Base-by-base conservation (phyloP, 2,797 vertebrate species). In the Diglossa cyanea region DNA sequence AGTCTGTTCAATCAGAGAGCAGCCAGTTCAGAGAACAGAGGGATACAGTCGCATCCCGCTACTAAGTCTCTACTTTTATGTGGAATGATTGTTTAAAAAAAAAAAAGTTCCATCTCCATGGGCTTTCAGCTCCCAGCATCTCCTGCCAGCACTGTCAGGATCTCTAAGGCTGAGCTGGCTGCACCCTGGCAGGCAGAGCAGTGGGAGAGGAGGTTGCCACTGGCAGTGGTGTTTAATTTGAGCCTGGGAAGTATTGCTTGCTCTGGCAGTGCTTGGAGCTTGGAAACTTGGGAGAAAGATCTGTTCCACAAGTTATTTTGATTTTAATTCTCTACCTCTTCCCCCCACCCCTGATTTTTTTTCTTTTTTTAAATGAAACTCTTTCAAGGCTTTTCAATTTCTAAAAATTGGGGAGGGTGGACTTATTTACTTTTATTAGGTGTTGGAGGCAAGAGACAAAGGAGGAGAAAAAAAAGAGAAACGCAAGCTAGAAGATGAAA, bases 81-180 rank as follows among this genome's bases (percentile, higher is more conserved):
- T 6, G 13, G 18, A 61, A 16, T 9, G 14, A 47, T 58, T 0
- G 0, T 42, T 71, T 72, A 21, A 54, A 85, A 9, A 2, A 4
- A 50, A 3, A 20, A 63, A 77, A 5, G 5, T 30, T 61, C 9
- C 20, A 65, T 12, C 17, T 58, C 9, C 9, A 1, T 6, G 58
- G 54, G 18, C 58, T 72, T 68, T 72, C 31, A 47, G 45, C 39
- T 93, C 54, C 12, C n/a, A 28, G 0, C 19, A 11, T 39, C 45
- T 75, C 70, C 37, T 79, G 74, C 44, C 58, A 72, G 24, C 0
- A 2, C 55, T 92, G 66, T 63, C 89, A 80, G 80, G 58, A n/a
- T 88, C 47, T 62, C 83, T 23, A 16, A 55, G 71, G 66, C 58
- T 76, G 47, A 66, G 77, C 50, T 68, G n/a, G 12, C 55, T 88